Evolutionary conservation across 2,888 invertebrate genomes (phyloP).

Genomic region (Dasypogon diadema): DNA sequence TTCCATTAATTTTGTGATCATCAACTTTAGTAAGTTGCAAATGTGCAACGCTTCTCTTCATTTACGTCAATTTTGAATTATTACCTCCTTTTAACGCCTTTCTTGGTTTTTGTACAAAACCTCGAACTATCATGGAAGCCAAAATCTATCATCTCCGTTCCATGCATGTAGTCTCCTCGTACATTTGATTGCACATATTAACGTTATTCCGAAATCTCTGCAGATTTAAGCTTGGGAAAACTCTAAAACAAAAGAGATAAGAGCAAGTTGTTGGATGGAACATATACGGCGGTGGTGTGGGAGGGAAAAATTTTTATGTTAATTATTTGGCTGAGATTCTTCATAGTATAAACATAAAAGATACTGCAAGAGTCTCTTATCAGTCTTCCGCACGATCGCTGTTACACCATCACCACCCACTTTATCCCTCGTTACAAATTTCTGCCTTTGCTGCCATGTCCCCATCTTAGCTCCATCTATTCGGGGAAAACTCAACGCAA

Average conservation of each 20-base stretch:
- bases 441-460: slow-evolving; percentile 24
- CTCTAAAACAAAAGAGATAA: slow-evolving; percentile 31
- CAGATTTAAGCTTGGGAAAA: slow-evolving; percentile 12
- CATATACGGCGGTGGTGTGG: slow-evolving; percentile 4
- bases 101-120: neutral
- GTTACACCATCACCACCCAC: slow-evolving; percentile 55
- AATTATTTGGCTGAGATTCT: slow-evolving; percentile 53
- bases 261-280: neutral
- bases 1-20: neutral
- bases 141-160: neutral
- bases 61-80: neutral
- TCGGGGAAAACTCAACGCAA: slow-evolving; percentile 46
- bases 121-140: neutral
- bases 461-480: slow-evolving; percentile 41
- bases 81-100: neutral
- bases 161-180: neutral
- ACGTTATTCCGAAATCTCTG: neutral
- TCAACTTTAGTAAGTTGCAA: neutral
- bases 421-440: slow-evolving; percentile 51
- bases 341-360: slow-evolving; percentile 52
- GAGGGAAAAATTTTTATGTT: slow-evolving; percentile 47
- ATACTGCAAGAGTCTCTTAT: slow-evolving; percentile 54
- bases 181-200: slow-evolving; percentile 3
- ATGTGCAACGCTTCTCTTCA: neutral
- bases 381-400: slow-evolving; percentile 60